A percentile compares a stretch with the other conserved stretches of the same genome.
Evolutionary conservation across 2,888 invertebrate genomes (phyloP).

Genomic region (Ormyrus thymus): DNA sequence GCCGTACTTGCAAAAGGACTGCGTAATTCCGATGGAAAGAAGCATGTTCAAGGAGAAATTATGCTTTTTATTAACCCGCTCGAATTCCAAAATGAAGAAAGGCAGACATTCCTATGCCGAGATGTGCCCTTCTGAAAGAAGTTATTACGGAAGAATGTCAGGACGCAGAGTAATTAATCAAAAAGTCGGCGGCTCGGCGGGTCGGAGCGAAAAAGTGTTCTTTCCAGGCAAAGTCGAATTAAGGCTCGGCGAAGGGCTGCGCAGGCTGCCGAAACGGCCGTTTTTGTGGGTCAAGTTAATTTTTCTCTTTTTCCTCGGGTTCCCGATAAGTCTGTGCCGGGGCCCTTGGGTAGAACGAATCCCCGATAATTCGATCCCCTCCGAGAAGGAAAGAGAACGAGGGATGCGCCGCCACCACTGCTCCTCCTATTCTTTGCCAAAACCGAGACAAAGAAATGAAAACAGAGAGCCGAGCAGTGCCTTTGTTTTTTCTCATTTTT

Average conservation of each 20-base stretch:
- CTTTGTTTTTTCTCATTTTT: slow-evolving; percentile 14
- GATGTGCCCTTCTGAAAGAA: slow-evolving; percentile 1
- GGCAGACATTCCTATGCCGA: slow-evolving; percentile 7
- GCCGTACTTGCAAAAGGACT: too few relatives aligned
- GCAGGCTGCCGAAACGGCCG: slow-evolving; percentile 17
- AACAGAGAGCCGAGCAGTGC: neutral
- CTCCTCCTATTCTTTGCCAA: neutral
- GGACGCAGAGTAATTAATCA: slow-evolving; percentile 24
- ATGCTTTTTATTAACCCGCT: too few relatives aligned
- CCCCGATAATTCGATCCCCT: slow-evolving; percentile 45
- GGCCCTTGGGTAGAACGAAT: slow-evolving; percentile 32
- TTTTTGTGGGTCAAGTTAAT: slow-evolving; percentile 40
- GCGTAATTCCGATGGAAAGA: too few relatives aligned
- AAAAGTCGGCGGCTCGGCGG: neutral
- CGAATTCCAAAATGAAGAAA: neutral
- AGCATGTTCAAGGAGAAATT: too few relatives aligned
- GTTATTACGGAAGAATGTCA: slow-evolving; percentile 25
- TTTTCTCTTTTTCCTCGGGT: slow-evolving; percentile 28
- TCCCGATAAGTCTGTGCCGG: neutral
- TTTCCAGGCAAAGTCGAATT: slow-evolving; percentile 33
- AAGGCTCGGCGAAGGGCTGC: neutral
- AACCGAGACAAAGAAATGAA: slow-evolving; percentile 34
- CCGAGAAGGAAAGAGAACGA: neutral
- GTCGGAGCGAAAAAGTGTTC: slow-evolving; percentile 29
- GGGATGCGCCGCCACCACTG: slow-evolving; percentile 31